phyloP scores from a whole-genome alignment of 37 sponge, comb jelly and placozoan genomes.

The Halichondria panicea region DNA sequence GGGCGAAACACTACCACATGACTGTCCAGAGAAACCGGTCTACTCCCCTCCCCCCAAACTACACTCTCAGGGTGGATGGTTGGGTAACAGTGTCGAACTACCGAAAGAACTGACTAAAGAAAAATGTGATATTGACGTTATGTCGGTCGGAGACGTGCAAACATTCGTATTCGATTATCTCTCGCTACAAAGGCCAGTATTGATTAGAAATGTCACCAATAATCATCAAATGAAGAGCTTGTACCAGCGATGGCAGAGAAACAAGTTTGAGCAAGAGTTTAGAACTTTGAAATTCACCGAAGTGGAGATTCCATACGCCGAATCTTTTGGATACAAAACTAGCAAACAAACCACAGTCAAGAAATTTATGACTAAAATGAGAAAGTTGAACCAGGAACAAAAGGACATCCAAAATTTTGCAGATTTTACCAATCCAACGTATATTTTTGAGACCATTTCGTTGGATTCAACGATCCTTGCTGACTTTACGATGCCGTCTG shows the following conservation, averaged over 20 bases:
- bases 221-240: slow-evolving; percentile 36
- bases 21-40: slow-evolving; percentile 20
- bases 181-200: slow-evolving; percentile 71
- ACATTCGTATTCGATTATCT: slow-evolving; percentile 79
- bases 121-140: slow-evolving; percentile 83
- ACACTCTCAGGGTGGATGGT: slow-evolving; percentile 65
- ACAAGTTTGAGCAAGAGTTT: slow-evolving; percentile 68
- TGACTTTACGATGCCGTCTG: slow-evolving; percentile 57
- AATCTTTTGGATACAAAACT: slow-evolving; percentile 34
- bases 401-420: neutral
- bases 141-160: slow-evolving; percentile 30
- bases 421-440: slow-evolving; percentile 32
- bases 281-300: slow-evolving; percentile 48
- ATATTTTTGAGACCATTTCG: slow-evolving; percentile 60
- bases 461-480: slow-evolving; percentile 51
- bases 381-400: slow-evolving; percentile 8
- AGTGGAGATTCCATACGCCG: slow-evolving; percentile 49
- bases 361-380: slow-evolving; percentile 55
- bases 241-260: slow-evolving; percentile 58
- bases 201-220: slow-evolving; percentile 71
- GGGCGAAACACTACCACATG: slow-evolving; percentile 17
- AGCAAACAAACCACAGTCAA: slow-evolving; percentile 36
- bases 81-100: slow-evolving; percentile 34
- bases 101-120: slow-evolving; percentile 70
- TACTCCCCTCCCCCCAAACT: slow-evolving; percentile 25